Evolutionary conservation across 1,140 invertebrate genomes (phyloP), one percentile per base, ranked within the genome.

Genomic region (Atta colombica): DNA sequence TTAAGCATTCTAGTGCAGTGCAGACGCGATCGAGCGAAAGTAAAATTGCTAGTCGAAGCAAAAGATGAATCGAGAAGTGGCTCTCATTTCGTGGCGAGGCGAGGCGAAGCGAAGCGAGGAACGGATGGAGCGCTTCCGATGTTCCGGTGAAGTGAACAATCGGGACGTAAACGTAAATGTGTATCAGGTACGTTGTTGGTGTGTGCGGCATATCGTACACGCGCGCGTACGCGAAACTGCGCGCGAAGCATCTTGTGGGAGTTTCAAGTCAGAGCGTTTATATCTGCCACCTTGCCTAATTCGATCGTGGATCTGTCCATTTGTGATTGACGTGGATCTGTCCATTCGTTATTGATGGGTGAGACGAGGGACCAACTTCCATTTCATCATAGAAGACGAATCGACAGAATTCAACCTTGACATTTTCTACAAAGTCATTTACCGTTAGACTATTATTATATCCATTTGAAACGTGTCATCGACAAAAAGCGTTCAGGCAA

Each of bases 111-210:
- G 69, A 31, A 39, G 25, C 80, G 55, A 74, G 55, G 18, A 82
- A 74, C 80, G 80, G 80, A 82, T 82, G 80, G 31, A 49, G 68
- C 68, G 74, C 80, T 82, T 74, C 69, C 80, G 68, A 82, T 82
- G 80, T 82, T 82, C 80, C 80, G 68, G 53, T 82, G 55, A 82
- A 82, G 69, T 82, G 68, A 82, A 82, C 68, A 82, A 82, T 82
- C 80, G 55, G 68, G 39, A 82, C 68, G 80, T 81, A 45, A 63
- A 49, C 58, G 45, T 68, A 45, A 63, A 49, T 39, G 45, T 68
- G 14, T 81, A 71, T 72, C 35, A 61, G 55, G 39, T 74, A 39
- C 80, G 53, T 77, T 39, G 25, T 45, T 45, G 21, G 21, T 72
- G 28, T 25, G 51, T n/a, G 53, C 55, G n/a, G 21, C 14, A 58